These are phyloP conservation scores for Drosophila nasuta DNA, from an alignment of 1,140 invertebrate genomes.

Conservation along the genomic window DNA sequence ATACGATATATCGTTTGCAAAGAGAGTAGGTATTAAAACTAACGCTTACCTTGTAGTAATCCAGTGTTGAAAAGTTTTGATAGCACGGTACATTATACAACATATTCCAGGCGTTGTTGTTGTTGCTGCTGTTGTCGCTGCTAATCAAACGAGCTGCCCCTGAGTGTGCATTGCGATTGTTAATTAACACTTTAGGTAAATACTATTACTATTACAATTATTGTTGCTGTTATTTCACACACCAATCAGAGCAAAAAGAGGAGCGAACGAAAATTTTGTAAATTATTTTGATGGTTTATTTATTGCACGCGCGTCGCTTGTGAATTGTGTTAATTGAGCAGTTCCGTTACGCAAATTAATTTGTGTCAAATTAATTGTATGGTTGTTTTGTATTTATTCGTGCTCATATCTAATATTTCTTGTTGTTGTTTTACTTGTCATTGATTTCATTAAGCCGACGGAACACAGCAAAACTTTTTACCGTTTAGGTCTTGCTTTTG, in stretches of 20 bases:
- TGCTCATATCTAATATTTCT: not conserved
- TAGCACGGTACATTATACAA: slow-evolving; percentile 85
- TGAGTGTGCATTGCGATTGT: slow-evolving; percentile 19
- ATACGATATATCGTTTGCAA: too few relatives aligned
- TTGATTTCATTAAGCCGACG: slow-evolving; percentile 57
- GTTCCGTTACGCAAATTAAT: slow-evolving; percentile 81
- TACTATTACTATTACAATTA: not conserved
- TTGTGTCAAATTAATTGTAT: slow-evolving; percentile 67
- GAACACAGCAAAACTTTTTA: slow-evolving; percentile 37
- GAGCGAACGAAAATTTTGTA: slow-evolving; percentile 8
- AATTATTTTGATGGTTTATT: slow-evolving; percentile 39
- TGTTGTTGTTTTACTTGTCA: slow-evolving; percentile 20
- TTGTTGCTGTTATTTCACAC: slow-evolving; percentile 15
- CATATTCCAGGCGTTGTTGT: slow-evolving; percentile 78
- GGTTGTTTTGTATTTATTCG: slow-evolving; percentile 30
- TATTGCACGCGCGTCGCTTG: slow-evolving; percentile 56
- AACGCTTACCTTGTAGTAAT: slow-evolving; percentile 83
- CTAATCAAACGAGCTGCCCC: slow-evolving; percentile 26
- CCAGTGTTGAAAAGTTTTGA: slow-evolving; percentile 84
- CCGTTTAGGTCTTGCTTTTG: slow-evolving; percentile 28
- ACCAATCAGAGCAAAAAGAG: slow-evolving; percentile 6
- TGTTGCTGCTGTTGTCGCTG: slow-evolving; percentile 34
- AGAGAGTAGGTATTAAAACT: not conserved
- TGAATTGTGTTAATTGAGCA: slow-evolving; percentile 62
- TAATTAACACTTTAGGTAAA: slow-evolving; percentile 18